These are phyloP conservation scores for Rynchops niger DNA, from an alignment of 2,113 vertebrate species.

Conservation along the genomic window DNA sequence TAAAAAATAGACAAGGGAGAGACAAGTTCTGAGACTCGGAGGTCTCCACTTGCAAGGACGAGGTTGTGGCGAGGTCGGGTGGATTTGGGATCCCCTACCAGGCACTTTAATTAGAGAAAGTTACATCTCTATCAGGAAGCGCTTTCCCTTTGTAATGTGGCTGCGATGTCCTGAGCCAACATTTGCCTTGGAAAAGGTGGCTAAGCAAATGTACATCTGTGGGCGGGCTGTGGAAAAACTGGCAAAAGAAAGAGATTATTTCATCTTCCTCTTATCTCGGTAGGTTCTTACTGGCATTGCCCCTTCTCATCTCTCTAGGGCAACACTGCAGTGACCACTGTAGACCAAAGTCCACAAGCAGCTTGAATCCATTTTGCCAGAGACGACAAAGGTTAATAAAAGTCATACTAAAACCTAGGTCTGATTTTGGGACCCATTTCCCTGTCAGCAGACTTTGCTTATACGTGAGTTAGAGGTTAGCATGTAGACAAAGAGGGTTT, in stretches of 20 bases:
- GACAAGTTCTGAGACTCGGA: background rate
- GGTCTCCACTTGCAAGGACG: background rate
- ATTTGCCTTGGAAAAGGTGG: background rate
- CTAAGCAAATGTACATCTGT: background rate
- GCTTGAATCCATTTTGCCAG: background rate
- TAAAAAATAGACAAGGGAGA: background rate
- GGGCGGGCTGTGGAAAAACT: background rate
- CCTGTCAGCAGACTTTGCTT: background rate
- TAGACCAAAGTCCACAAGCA: background rate
- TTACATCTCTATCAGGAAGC: background rate
- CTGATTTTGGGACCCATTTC: background rate
- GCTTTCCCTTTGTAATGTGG: background rate
- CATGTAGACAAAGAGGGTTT: background rate
- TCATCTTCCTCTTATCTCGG: background rate
- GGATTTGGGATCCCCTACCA: background rate
- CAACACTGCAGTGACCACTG: background rate
- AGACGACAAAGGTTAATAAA: background rate
- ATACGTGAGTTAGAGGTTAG: rapidly evolving
- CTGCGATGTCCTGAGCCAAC: background rate
- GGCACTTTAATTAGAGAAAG: background rate
- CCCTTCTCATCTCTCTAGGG: background rate
- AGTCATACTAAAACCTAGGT: background rate
- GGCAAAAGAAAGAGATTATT: background rate
- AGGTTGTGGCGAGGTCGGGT: background rate
- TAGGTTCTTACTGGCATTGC: background rate